phyloP scores from a whole-genome alignment of 2,113 vertebrate species.

The Paramormyrops kingsleyae region DNA sequence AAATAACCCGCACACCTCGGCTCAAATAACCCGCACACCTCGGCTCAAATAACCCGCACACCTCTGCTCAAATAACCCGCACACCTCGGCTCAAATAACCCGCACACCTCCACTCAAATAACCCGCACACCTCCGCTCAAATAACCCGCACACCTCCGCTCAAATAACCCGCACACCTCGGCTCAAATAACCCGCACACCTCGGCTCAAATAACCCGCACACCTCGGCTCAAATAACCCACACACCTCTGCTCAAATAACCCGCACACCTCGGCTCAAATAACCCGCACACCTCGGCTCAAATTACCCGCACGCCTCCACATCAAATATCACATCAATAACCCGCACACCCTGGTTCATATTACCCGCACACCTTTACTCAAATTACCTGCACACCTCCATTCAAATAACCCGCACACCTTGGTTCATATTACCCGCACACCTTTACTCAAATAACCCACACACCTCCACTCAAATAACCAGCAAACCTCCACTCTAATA shows the following conservation, averaged over 20 bases:
- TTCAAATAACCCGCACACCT: neutral
- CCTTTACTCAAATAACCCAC: no score
- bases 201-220: neutral
- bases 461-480: neutral
- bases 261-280: neutral
- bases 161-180: neutral
- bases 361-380: neutral
- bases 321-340: no score
- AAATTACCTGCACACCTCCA: neutral
- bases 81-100: neutral
- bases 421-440: neutral
- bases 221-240: neutral
- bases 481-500: neutral
- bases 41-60: neutral
- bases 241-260: neutral
- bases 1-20: no score
- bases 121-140: no score
- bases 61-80: neutral
- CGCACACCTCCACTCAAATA: no score
- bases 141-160: neutral
- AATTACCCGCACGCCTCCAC: neutral
- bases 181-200: neutral
- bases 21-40: neutral
- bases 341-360: neutral
- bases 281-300: neutral